Conservation (phyloP, 2,888 invertebrate genomes). For the Ophion ventricosus region DNA sequence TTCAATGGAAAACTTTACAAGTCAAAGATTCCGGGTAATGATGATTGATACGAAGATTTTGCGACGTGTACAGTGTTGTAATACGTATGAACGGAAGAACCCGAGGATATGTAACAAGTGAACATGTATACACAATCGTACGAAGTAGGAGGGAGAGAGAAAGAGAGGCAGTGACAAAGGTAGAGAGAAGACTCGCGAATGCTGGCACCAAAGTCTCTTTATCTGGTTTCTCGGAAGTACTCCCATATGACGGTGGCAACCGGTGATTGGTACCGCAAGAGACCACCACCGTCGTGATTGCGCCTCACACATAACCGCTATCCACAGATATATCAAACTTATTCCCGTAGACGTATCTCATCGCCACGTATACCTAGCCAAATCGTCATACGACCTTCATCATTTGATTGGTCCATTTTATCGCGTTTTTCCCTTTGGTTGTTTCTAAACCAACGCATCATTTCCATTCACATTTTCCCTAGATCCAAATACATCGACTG, state of each 20-base stretch:
- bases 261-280: constrained; percentile 72
- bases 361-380: too few species aligned
- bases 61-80: constrained; percentile 13
- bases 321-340: constrained; percentile 3
- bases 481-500: too few species aligned
- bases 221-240: constrained; percentile 77
- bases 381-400: too few species aligned
- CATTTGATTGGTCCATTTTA: too few species aligned
- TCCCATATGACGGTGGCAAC: constrained; percentile 76
- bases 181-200: constrained; percentile 55
- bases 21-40: constrained; percentile 2
- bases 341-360: not conserved
- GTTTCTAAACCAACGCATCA: too few species aligned
- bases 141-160: constrained; percentile 13
- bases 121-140: constrained; percentile 49
- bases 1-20: not conserved
- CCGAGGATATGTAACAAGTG: constrained; percentile 46
- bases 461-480: too few species aligned
- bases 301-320: constrained; percentile 65
- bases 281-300: constrained; percentile 67
- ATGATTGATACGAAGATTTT: constrained; percentile 12
- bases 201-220: constrained; percentile 70
- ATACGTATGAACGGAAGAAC: constrained; percentile 34
- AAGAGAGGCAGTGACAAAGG: constrained; percentile 21
- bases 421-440: too few species aligned